Conservation (phyloP, 2,888 invertebrate species). For the Plusia festucae region DNA sequence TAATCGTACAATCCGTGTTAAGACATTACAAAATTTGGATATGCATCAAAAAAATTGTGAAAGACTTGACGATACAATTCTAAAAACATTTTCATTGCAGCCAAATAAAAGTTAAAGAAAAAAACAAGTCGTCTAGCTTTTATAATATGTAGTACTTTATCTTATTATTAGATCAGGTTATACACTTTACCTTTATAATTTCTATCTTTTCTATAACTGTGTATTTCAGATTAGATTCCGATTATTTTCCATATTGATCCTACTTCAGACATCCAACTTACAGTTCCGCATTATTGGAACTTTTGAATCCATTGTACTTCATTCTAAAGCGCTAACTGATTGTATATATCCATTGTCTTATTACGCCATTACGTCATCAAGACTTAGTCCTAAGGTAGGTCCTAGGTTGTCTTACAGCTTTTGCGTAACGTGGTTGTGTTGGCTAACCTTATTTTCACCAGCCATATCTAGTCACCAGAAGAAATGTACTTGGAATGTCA, state of each 20-base stretch:
- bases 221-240: background rate
- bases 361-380: constrained; percentile 36
- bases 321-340: constrained; percentile 10
- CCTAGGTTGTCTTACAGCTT: constrained; percentile 38
- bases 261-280: background rate
- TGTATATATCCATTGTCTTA: constrained; percentile 22
- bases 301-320: constrained; percentile 1
- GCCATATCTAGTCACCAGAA: constrained; percentile 21
- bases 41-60: constrained; percentile 21
- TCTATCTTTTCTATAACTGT: background rate
- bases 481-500: constrained; percentile 24
- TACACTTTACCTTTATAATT: background rate
- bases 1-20: constrained; percentile 42
- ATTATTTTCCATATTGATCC: background rate
- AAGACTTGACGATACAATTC: background rate
- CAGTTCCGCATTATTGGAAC: constrained; percentile 5
- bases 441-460: constrained; percentile 35
- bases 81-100: background rate
- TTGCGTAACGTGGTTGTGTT: constrained; percentile 45
- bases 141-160: too few species aligned
- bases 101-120: background rate
- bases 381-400: constrained; percentile 23
- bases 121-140: background rate
- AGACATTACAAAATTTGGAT: constrained; percentile 29
- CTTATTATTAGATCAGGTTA: background rate